Base-by-base conservation (phyloP, 2,888 invertebrate species). In the Zaprionus obscuricornis region DNA sequence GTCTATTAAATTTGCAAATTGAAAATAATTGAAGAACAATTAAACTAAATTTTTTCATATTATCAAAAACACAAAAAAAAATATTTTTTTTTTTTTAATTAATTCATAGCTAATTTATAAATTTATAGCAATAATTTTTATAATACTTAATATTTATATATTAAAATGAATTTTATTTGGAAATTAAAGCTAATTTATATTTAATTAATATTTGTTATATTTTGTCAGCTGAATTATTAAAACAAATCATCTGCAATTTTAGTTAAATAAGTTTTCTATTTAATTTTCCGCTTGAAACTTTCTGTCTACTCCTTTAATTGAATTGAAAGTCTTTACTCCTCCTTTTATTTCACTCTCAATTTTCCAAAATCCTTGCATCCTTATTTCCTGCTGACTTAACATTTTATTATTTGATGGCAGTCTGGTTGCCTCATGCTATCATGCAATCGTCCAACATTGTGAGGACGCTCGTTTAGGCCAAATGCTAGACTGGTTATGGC, bases 311-410 rank as follows among this genome's bases (percentile, higher is more conserved):
- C 36, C 20, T 37, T 20, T 10, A 20, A 37, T 37, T 10, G 20
- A 37, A 37, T 37, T n/a, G n/a, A n/a, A n/a, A n/a, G 40, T 26
- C 34, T 39, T 36, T 42, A 39, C 33, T 27, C 34, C 26, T 27
- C 33, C 1, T 20, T 50, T 24, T 34, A 43, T 31, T 24, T 37
- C 27, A 11, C 5, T 10, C n/a, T 31, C 43, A 7, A 1, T 26
- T 22, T 42, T 46, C 52, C 26, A 43, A 34, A 31, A 39, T 42
- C 37, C 31, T 45, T 52, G 47, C 46, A 37, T 59, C 66, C 58
- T 50, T 49, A 66, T 58, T 77, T 73, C 70, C 75, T 73, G 78
- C 78, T 68, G 74, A 69, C 49, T 74, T 57, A 55, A 62, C 72
- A 55, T 56, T 76, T 71, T 75, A 65, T 75, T 74, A 72, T 62